Percentiles rank a stretch among this genome's conserved stretches.
Conservation (phyloP, 2,113 vertebrate genomes). For the Raphicerus campestris region DNA sequence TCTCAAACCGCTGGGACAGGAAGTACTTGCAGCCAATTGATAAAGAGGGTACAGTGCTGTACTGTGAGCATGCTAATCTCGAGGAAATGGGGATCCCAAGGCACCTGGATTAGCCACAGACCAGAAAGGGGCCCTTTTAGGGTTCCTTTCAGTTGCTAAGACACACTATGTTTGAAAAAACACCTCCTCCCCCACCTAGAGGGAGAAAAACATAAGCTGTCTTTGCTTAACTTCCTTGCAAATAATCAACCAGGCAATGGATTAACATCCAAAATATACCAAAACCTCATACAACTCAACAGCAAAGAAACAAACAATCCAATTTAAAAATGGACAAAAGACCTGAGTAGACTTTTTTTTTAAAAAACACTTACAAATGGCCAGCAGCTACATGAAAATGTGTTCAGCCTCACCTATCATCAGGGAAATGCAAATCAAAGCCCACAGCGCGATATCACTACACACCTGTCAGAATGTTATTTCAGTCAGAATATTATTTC, state of each 20-base stretch:
- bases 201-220: not conserved
- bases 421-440: not conserved
- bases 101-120: conserved; percentile 4
- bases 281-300: not conserved
- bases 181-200: too few relatives aligned
- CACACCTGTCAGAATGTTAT: not conserved
- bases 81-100: not conserved
- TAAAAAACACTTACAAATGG: not conserved
- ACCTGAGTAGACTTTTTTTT: not conserved
- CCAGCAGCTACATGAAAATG: not conserved
- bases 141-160: not conserved
- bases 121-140: not conserved
- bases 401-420: not conserved
- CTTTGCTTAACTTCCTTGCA: not conserved
- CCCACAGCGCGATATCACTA: not conserved
- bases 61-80: not conserved
- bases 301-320: not conserved
- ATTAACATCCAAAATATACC: not conserved
- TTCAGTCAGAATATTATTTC: not conserved
- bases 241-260: not conserved
- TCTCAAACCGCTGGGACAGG: not conserved
- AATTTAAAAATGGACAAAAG: not conserved
- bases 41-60: not conserved
- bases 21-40: not conserved
- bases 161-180: not conserved